Evolutionary conservation across 2,113 vertebrate species (phyloP).

Genomic region (Zosterops lateralis): DNA sequence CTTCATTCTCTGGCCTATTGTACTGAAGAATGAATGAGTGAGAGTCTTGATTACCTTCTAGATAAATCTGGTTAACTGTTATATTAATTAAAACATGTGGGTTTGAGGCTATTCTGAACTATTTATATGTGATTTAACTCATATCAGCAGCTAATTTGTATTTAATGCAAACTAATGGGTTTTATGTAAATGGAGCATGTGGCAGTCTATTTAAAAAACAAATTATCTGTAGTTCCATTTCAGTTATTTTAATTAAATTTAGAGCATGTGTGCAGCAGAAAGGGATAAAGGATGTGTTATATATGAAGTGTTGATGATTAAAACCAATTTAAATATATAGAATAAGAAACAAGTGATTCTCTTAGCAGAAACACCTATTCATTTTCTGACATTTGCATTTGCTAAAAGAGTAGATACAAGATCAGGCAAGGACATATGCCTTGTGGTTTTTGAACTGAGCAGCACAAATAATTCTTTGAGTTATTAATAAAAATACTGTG

Average conservation of each 20-base stretch:
- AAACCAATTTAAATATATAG: constrained; percentile 73
- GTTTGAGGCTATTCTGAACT: constrained; percentile 74
- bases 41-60: constrained; percentile 75
- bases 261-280: constrained; percentile 61
- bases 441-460: background rate
- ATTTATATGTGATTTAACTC: constrained; percentile 82
- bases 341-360: constrained; percentile 69
- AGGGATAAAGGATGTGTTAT: constrained; percentile 68
- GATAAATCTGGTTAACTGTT: constrained; percentile 77
- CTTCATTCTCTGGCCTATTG: constrained; percentile 19
- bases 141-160: constrained; percentile 83
- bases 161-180: constrained; percentile 84
- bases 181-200: constrained; percentile 87
- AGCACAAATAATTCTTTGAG: background rate
- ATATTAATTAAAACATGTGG: constrained; percentile 77
- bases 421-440: background rate
- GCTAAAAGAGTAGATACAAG: background rate
- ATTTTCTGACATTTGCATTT: constrained; percentile 63
- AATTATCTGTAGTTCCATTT: constrained; percentile 85
- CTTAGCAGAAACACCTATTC: constrained; percentile 31
- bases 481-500: background rate
- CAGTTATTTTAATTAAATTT: constrained; percentile 87
- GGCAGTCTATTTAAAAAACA: constrained; percentile 84
- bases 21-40: constrained; percentile 64
- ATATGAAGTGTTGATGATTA: constrained; percentile 74